Percentiles rank a stretch among this genome's conserved stretches.
These are phyloP conservation scores for Himalopsyche anomala DNA, from an alignment of 2,888 invertebrate species.

Conservation along the genomic window DNA sequence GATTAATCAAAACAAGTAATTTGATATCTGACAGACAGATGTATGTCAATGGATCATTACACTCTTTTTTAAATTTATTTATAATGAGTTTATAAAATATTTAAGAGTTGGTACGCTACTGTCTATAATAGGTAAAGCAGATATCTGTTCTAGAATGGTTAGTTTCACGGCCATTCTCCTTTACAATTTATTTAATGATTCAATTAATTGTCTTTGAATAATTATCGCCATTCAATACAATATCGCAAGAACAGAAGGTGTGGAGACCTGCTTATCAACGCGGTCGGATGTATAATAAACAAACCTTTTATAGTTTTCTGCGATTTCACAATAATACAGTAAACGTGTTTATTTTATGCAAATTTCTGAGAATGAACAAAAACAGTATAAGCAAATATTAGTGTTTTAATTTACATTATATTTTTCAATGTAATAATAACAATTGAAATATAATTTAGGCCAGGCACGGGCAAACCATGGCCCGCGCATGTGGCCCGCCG, in stretches of 20 bases:
- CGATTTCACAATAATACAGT: background rate
- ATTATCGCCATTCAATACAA: background rate
- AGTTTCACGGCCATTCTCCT: conserved; percentile 27
- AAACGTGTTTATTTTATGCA: background rate
- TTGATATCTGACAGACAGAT: conserved; percentile 16
- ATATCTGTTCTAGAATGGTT: background rate
- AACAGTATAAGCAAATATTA: background rate
- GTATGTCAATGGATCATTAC: conserved; percentile 17
- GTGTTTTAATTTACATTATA: too few relatives aligned
- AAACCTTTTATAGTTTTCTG: background rate
- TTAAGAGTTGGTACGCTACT: background rate
- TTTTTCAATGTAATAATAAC: too few relatives aligned
- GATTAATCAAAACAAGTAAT: background rate
- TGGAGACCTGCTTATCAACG: background rate
- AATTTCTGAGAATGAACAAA: background rate
- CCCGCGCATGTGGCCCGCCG: too few relatives aligned
- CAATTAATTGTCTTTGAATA: conserved; percentile 7
- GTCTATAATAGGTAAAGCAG: conserved; percentile 3
- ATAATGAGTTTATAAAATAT: conserved; percentile 11
- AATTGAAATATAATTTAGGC: too few relatives aligned
- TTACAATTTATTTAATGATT: background rate
- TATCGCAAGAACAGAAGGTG: background rate
- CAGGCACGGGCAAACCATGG: too few relatives aligned
- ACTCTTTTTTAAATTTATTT: background rate
- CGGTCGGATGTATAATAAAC: background rate